phyloP scores from a whole-genome alignment of 2,888 invertebrate genomes.

The Cyrtodaria siliqua region DNA sequence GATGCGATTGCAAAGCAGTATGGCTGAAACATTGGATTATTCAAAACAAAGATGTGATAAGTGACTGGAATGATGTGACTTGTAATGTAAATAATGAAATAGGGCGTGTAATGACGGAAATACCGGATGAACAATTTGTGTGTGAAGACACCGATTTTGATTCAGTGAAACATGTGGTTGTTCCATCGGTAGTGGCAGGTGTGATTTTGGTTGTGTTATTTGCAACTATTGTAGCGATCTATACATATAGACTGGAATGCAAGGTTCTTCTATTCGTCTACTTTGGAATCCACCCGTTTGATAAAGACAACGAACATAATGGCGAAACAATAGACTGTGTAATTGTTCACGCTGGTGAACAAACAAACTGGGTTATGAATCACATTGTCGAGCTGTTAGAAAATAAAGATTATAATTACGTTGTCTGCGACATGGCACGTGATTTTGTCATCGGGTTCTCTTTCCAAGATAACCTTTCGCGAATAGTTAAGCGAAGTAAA shows the following conservation, averaged over 20 bases:
- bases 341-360: conserved; percentile 54
- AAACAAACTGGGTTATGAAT: conserved; percentile 62
- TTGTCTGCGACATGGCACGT: conserved; percentile 58
- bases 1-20: conserved; percentile 65
- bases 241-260: conserved; percentile 59
- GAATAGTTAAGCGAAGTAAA: conserved; percentile 62
- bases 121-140: conserved; percentile 57
- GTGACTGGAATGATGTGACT: conserved; percentile 41
- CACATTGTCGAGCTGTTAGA: conserved; percentile 61
- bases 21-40: conserved; percentile 71
- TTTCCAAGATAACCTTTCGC: conserved; percentile 66
- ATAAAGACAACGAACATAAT: conserved; percentile 53
- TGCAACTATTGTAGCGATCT: conserved; percentile 21
- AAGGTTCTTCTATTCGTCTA: conserved; percentile 69
- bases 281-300: conserved; percentile 71
- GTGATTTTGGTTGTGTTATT: conserved; percentile 32
- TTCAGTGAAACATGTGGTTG: conserved; percentile 48
- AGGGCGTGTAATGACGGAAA: conserved; percentile 35
- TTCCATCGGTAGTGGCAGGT: conserved; percentile 46
- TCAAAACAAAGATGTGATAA: conserved; percentile 25
- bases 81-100: conserved; percentile 48
- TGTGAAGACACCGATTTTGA: conserved; percentile 41
- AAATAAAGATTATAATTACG: conserved; percentile 44
- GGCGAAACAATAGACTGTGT: conserved; percentile 64
- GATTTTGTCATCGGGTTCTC: conserved; percentile 70